These are phyloP conservation scores for Capitulum mitella DNA, from an alignment of 2,888 invertebrate species.

Conservation along the genomic window DNA sequence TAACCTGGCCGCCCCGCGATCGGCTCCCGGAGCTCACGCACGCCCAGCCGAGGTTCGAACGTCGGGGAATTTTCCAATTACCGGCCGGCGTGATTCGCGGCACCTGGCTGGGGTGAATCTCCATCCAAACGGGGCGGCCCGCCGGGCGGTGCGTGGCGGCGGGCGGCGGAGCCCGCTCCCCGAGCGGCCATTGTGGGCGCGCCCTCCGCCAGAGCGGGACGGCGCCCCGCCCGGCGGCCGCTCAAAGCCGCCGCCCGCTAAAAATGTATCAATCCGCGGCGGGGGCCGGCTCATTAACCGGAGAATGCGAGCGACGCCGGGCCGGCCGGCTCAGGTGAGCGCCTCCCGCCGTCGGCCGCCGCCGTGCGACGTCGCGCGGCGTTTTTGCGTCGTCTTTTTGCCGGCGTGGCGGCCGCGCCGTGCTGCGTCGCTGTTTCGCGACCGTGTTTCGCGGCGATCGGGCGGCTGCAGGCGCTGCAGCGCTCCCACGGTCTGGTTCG, in stretches of 20 bases:
- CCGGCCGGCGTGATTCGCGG: background rate
- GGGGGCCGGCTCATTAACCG: background rate
- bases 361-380: background rate
- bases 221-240: no score
- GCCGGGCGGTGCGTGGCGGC: background rate
- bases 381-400: background rate
- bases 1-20: background rate
- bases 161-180: background rate
- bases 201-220: no score
- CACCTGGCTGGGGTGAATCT: background rate
- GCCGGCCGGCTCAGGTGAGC: background rate
- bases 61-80: background rate
- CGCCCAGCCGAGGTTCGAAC: no score
- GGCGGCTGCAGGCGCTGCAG: no score
- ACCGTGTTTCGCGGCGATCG: no score
- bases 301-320: background rate
- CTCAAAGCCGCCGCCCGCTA: no score
- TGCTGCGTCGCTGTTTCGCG: background rate
- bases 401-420: background rate
- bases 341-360: background rate
- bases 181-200: no score
- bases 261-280: no score
- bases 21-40: background rate
- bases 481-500: no score
- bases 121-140: background rate